Evolutionary conservation across 2,797 vertebrate species (phyloP), one percentile per base, ranked within the genome.

Genomic region (Parauchenoglanis ngamensis): DNA sequence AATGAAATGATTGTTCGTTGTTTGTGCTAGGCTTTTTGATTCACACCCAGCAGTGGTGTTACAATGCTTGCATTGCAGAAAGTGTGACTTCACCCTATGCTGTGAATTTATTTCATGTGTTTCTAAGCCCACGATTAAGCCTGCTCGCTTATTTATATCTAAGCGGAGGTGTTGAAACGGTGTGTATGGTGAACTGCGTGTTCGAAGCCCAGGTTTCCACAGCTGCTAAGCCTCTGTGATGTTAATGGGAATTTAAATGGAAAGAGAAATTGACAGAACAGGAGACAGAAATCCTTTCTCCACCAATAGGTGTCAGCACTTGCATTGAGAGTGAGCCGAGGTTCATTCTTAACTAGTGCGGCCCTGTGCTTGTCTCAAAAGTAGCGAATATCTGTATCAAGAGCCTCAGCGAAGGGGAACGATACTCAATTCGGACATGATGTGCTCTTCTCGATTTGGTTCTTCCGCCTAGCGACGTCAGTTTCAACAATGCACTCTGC

Each of bases 221-320:
- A 67, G 28, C 44, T 59, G 46, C 56, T 80, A 85, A 80, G 76
- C 76, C 82, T 80, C 83, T 85, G 25, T 80, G 25, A 54, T 40
- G 6, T 44, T 72, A 63, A 84, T 84, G 52, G 40, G 57, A 84
- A 78, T 84, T 17, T 31, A 59, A 84, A 85, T 61, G 63, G 59
- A 79, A 49, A 49, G 12, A 35, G 61, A 52, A 77, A 68, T 49
- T 12, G 82, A 40, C 25, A 23, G n/a, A 23, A 56, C 52, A 25
- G 56, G 31, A 54, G 72, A 44, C 1, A 25, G 21, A 84, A 49
- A 17, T 46, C 40, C n/a, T 28, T 31, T 59, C 46, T 25, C 40
- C 46, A 40, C 94, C 95, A 94, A 92, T 90, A 95, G 95, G 90
- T 95, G 96, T 93, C 95, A 92, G 92, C 93, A 90, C 91, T 90